Conservation (phyloP, 2,888 invertebrate species). For the Orchesella flavescens region DNA sequence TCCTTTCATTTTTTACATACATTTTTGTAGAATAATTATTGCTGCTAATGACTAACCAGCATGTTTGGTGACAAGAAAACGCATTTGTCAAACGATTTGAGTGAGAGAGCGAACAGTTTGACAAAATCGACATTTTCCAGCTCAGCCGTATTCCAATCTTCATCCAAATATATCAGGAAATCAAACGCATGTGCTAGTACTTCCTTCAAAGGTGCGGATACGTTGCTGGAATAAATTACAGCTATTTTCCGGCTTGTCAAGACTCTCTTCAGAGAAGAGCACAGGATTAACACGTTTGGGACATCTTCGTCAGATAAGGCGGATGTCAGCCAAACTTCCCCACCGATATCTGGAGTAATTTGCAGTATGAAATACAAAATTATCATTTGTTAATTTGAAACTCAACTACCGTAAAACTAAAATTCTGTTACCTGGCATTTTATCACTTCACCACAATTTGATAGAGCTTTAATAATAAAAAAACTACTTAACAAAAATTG, state of each 20-base stretch:
- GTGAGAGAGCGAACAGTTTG: slow-evolving; percentile 30
- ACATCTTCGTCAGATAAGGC: slow-evolving; percentile 54
- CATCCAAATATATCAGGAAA: slow-evolving; percentile 20
- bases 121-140: slow-evolving; percentile 38
- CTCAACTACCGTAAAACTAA: no score
- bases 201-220: neutral
- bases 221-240: no score
- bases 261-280: slow-evolving; percentile 21
- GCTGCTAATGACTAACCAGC: slow-evolving; percentile 35
- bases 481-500: no score
- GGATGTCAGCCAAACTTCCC: slow-evolving; percentile 61
- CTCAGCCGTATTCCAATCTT: slow-evolving; percentile 40
- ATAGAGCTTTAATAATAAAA: no score
- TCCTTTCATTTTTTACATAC: no score
- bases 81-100: slow-evolving; percentile 54
- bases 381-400: no score
- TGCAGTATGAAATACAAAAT: no score
- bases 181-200: neutral
- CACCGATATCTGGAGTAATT: no score
- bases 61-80: slow-evolving; percentile 35
- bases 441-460: no score
- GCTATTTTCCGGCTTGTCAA: no score
- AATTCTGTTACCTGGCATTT: no score
- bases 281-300: slow-evolving; percentile 36
- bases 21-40: no score